A percentile compares a stretch with the other conserved stretches of the same genome.
These are phyloP conservation scores for Pterocles gutturalis DNA, from an alignment of 2,113 vertebrate genomes.

Conservation along the genomic window DNA sequence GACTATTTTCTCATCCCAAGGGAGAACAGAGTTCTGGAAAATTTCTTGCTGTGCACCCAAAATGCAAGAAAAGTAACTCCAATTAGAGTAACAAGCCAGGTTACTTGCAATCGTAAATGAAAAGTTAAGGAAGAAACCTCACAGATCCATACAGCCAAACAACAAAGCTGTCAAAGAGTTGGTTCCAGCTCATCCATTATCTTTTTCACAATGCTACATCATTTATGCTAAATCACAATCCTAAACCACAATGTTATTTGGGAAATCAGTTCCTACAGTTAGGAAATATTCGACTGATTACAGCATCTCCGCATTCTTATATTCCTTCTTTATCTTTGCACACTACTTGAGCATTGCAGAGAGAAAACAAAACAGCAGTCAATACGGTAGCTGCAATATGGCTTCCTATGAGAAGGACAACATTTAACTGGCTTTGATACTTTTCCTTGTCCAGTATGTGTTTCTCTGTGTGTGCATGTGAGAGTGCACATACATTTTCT, in stretches of 20 bases:
- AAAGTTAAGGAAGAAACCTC: conserved; percentile 42
- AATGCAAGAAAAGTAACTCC: conserved; percentile 8
- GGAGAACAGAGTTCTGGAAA: conserved; percentile 38
- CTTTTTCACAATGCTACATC: conserved; percentile 39
- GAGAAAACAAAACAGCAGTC: conserved; percentile 49
- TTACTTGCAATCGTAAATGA: not conserved
- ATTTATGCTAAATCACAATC: not conserved
- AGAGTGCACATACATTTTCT: not conserved
- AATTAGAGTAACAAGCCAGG: not conserved
- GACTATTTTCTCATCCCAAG: conserved; percentile 26
- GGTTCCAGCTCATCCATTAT: conserved; percentile 16
- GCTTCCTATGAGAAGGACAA: conserved; percentile 74
- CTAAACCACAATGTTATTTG: not conserved
- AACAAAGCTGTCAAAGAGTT: not conserved
- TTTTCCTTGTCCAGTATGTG: not conserved
- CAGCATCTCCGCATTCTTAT: conserved; percentile 14
- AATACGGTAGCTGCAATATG: conserved; percentile 66
- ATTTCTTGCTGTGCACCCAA: conserved; percentile 24
- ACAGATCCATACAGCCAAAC: conserved; percentile 17
- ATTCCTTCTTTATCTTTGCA: conserved; percentile 29
- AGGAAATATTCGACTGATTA: conserved; percentile 12
- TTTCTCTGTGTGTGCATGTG: not conserved
- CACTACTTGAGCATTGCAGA: conserved; percentile 20
- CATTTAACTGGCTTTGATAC: conserved; percentile 34
- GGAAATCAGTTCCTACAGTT: conserved; percentile 30